phyloP scores from a whole-genome alignment of 2,888 invertebrate genomes.

The Chrysotoxum bicinctum region DNA sequence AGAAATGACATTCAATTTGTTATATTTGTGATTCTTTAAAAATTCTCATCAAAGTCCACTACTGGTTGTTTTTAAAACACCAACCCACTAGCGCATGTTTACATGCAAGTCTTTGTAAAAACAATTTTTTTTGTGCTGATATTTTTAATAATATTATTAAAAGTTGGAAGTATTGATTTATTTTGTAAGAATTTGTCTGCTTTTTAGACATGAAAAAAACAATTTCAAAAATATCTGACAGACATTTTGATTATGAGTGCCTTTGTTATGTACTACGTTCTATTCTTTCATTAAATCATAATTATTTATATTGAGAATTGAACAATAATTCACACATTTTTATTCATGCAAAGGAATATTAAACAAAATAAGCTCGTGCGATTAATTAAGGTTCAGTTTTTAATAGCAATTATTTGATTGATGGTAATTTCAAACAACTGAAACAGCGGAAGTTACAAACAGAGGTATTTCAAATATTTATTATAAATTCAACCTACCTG shows the following conservation, averaged over 20 bases:
- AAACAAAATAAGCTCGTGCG: neutral
- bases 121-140: neutral
- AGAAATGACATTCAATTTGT: too few relatives aligned
- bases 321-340: neutral
- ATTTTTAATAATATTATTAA: neutral
- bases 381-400: too few relatives aligned
- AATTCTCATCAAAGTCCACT: neutral
- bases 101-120: neutral
- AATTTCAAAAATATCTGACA: neutral
- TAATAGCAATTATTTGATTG: too few relatives aligned
- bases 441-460: too few relatives aligned
- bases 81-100: neutral
- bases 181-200: neutral
- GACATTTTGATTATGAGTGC: neutral
- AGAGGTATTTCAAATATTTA: too few relatives aligned
- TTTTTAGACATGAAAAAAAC: neutral
- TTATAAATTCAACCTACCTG: slow-evolving; percentile 77
- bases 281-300: too few relatives aligned
- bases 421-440: too few relatives aligned
- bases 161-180: neutral
- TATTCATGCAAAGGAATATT: neutral
- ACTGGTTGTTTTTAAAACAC: neutral
- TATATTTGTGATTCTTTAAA: neutral
- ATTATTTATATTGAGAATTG: neutral
- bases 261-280: neutral